phyloP scores from a whole-genome alignment of 2,797 vertebrate genomes.

The Lemur catta region DNA sequence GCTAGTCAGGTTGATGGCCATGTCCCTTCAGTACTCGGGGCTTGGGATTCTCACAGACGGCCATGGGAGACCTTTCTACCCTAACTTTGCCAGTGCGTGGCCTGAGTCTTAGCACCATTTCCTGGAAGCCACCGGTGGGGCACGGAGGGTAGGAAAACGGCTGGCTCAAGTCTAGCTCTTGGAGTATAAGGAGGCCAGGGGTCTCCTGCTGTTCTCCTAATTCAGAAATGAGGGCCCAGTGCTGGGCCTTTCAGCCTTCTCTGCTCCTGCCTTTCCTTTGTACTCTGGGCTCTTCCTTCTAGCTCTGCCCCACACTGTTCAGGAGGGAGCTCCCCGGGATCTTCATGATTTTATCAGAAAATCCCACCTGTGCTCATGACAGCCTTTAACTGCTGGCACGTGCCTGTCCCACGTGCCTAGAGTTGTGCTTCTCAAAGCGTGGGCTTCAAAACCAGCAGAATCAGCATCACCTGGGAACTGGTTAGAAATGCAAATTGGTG shows the following conservation, averaged over 20 bases:
- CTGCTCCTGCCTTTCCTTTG: neutral
- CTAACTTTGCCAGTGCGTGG: neutral
- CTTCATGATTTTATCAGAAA: neutral
- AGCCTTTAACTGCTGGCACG: neutral
- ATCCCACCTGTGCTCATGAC: neutral
- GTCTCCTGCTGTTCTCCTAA: neutral
- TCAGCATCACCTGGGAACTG: neutral
- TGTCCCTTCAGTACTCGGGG: neutral
- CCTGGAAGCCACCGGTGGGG: neutral
- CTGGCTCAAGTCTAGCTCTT: neutral
- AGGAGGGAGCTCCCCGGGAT: neutral
- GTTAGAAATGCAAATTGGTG: neutral
- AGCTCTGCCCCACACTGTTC: neutral
- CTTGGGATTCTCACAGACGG: neutral
- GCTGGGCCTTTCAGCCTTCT: neutral
- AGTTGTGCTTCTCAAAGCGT: neutral
- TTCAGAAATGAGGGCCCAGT: neutral
- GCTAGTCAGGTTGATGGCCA: neutral
- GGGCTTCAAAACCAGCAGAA: neutral
- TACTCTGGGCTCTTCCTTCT: neutral
- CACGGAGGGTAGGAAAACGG: neutral
- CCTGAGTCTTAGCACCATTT: neutral
- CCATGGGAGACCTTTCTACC: neutral
- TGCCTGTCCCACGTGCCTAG: neutral
- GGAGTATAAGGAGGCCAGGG: neutral